Percentiles rank a stretch among this genome's conserved stretches.
Evolutionary conservation across 2,113 vertebrate species (phyloP).

Genomic region (Marmota monax): DNA sequence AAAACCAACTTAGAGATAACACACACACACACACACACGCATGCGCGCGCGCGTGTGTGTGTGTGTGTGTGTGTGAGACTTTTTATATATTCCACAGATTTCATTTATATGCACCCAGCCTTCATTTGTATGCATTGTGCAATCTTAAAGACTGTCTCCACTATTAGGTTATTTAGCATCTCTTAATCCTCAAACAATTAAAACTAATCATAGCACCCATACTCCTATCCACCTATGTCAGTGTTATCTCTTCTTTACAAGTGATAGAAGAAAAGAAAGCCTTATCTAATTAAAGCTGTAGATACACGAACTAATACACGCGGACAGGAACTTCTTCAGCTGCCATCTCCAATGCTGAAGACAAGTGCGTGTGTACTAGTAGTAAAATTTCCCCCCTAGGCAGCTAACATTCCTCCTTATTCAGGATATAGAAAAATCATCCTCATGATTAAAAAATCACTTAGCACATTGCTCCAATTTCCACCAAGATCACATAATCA

Average conservation of each 20-base stretch:
- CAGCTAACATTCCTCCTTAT: neutral
- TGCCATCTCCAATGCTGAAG: neutral
- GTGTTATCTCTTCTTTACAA: neutral
- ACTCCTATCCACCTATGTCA: neutral
- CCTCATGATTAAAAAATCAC: constrained; percentile 31
- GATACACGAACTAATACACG: neutral
- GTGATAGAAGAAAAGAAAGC: constrained; percentile 11
- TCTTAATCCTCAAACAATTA: constrained; percentile 29
- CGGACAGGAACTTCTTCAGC: neutral
- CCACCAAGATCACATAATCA: constrained; percentile 42
- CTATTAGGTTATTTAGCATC: neutral
- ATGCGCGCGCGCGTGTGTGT: fast-evolving
- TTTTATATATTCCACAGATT: neutral
- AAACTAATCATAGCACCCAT: neutral
- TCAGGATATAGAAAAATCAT: neutral
- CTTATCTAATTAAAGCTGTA: neutral
- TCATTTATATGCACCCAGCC: neutral
- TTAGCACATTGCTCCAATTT: constrained; percentile 6
- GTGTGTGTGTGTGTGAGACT: neutral
- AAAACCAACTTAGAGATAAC: neutral
- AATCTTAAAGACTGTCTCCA: neutral
- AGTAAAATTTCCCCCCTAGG: neutral
- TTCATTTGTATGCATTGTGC: neutral
- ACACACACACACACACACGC: neutral
- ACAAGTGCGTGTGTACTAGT: neutral